These are phyloP conservation scores for Platyura marginata DNA, from an alignment of 1,140 invertebrate species.

Conservation along the genomic window DNA sequence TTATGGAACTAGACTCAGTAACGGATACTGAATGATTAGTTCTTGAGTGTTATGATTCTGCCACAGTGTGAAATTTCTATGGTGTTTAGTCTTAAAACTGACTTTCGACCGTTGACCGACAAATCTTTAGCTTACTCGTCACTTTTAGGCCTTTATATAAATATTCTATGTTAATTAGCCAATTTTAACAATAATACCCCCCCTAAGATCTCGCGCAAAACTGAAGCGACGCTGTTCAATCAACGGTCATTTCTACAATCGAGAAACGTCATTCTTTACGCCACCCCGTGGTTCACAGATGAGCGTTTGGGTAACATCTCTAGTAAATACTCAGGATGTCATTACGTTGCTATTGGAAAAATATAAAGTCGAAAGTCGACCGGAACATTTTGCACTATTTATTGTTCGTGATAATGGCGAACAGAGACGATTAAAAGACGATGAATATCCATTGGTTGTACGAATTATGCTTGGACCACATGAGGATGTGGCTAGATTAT, in stretches of 20 bases:
- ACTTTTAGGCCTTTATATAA: too few species aligned
- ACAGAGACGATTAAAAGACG: conserved; percentile 51
- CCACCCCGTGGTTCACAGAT: conserved; percentile 69
- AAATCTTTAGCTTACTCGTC: too few species aligned
- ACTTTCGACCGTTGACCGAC: too few species aligned
- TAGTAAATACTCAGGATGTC: conserved; percentile 62
- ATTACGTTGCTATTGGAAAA: conserved; percentile 73
- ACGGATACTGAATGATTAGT: too few species aligned
- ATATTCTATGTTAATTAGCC: too few species aligned
- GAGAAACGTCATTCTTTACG: conserved; percentile 74
- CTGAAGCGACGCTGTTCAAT: conserved; percentile 64
- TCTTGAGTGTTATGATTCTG: too few species aligned
- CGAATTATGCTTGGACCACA: conserved; percentile 62
- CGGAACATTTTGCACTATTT: conserved; percentile 64
- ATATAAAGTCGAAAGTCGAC: conserved; percentile 66
- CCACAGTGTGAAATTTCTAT: too few species aligned
- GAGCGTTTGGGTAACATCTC: conserved; percentile 67
- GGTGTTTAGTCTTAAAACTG: too few species aligned
- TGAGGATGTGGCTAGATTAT: conserved; percentile 63
- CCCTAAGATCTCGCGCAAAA: conserved; percentile 38
- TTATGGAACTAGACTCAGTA: too few species aligned
- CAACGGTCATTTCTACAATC: conserved; percentile 76
- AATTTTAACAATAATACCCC: too few species aligned
- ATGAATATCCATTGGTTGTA: conserved; percentile 61
- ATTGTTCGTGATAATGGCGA: conserved; percentile 70